Evolutionary conservation across 2,113 vertebrate species (phyloP).

Genomic region (Lasiurus borealis): DNA sequence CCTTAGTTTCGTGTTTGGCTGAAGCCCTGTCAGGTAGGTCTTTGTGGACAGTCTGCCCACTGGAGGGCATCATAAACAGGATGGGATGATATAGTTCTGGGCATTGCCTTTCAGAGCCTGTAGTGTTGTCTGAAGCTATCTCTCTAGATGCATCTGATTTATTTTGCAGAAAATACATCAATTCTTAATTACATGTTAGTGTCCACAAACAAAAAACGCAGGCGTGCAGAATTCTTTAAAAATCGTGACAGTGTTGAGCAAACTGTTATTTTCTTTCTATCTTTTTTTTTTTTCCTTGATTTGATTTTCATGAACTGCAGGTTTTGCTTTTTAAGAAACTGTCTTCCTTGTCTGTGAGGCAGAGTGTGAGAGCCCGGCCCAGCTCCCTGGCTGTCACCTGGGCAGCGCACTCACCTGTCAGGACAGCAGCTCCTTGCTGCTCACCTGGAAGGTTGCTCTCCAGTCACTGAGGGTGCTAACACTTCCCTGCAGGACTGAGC

Average conservation of each 20-base stretch:
- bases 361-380: not conserved
- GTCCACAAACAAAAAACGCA: not conserved
- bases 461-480: not conserved
- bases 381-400: not conserved
- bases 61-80: not conserved
- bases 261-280: not conserved
- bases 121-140: not conserved
- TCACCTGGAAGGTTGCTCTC: not conserved
- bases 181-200: slow-evolving; percentile 11
- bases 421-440: not conserved
- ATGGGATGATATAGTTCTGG: not conserved
- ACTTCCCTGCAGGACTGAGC: not conserved
- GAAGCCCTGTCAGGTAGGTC: not conserved
- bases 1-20: slow-evolving; percentile 57
- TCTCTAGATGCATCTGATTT: not conserved
- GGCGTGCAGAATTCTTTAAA: not conserved
- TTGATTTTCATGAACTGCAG: slow-evolving; percentile 6
- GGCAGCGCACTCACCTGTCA: too few species aligned
- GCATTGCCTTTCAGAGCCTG: not conserved
- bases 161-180: slow-evolving; percentile 21
- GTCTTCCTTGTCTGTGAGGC: not conserved
- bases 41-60: not conserved
- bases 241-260: not conserved
- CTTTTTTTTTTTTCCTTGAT: not conserved
- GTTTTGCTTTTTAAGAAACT: not conserved